Evolutionary conservation across 2,797 vertebrate genomes (phyloP), one percentile per base, ranked within the genome.

Genomic region (Spheniscus humboldti): DNA sequence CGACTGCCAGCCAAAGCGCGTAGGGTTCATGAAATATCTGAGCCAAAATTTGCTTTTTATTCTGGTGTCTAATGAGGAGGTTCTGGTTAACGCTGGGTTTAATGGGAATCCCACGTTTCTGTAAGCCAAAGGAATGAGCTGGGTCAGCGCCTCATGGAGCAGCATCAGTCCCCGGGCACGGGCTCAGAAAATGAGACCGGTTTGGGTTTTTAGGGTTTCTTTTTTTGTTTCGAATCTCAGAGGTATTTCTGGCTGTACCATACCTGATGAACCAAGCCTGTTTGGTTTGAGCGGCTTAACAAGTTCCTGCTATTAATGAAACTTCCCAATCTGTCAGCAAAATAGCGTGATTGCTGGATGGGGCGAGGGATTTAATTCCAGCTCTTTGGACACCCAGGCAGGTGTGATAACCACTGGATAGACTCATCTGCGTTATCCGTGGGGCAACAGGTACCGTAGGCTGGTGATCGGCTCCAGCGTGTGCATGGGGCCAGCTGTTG

Each of bases 391-490:
- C 45, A 66, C 18, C 8, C 25, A 6, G 17, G 15, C 0, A 3
- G 18, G 23, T 64, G 37, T 2, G 3, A 52, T 24, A 55, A 62
- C 55, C 28, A 14, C 24, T 14, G 37, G 23, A 28, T 3, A 12
- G n/a, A 28, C 18, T 20, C 25, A 18, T 7, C 37, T 22, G 22
- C 0, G 0, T 41, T 47, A 35, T 13, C 86, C 9, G 1, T 14
- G 50, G 33, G 37, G 45, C 24, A 59, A 53, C 3, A 43, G 12
- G 28, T 45, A 17, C 56, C 7, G 1, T 0, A 24, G 28, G 28
- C 0, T 43, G 13, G 31, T 56, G 66, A 63, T 7, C 8, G 22
- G 31, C 47, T 50, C 47, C 27, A 30, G 27, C 2, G 6, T 18
- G 30, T 17, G 24, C 63, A 39, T 1, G 25, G 55, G 41, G n/a